Conservation (phyloP, 1,140 invertebrate genomes). For the Leptopilina clavipes region DNA sequence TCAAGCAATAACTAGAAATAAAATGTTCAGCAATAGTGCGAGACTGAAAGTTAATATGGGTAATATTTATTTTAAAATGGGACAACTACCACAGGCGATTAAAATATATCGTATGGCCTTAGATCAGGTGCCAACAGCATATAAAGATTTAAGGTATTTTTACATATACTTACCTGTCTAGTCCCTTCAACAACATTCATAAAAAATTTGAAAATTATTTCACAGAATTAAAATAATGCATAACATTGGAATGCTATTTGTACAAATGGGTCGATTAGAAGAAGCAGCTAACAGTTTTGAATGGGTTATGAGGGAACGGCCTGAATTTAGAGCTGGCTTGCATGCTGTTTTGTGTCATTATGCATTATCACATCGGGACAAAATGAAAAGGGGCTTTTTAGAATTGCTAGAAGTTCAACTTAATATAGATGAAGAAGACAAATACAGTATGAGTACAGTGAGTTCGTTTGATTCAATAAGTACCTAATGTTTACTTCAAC, state of each 20-base stretch:
- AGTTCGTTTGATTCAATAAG: slow-evolving; percentile 43
- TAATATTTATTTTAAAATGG: slow-evolving; percentile 97
- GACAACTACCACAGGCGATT: slow-evolving; percentile 94
- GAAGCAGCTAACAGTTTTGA: slow-evolving; percentile 98
- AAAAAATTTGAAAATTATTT: slow-evolving; percentile 43
- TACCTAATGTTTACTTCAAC: slow-evolving; percentile 5
- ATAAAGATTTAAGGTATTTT: slow-evolving; percentile 94
- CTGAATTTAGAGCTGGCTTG: slow-evolving; percentile 91
- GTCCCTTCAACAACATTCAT: too few relatives aligned
- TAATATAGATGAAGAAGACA: slow-evolving; percentile 89
- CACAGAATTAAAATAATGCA: slow-evolving; percentile 97
- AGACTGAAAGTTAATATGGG: slow-evolving; percentile 98
- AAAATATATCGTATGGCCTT: slow-evolving; percentile 98
- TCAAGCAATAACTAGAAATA: slow-evolving; percentile 90
- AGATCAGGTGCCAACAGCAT: slow-evolving; percentile 94
- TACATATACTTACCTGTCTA: too few relatives aligned
- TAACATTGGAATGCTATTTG: slow-evolving; percentile 97
- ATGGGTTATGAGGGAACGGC: slow-evolving; percentile 97
- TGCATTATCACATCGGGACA: slow-evolving; percentile 93
- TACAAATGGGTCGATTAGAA: slow-evolving; percentile 96
- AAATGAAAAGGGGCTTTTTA: slow-evolving; percentile 94
- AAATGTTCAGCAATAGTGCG: slow-evolving; percentile 90
- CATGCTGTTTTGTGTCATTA: slow-evolving; percentile 96
- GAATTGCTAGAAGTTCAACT: slow-evolving; percentile 91
- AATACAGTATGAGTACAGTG: slow-evolving; percentile 77